A percentile compares a stretch with the other conserved stretches of the same genome.
Conservation (phyloP, 2,888 invertebrate species). For the Synanthedon myopaeformis region DNA sequence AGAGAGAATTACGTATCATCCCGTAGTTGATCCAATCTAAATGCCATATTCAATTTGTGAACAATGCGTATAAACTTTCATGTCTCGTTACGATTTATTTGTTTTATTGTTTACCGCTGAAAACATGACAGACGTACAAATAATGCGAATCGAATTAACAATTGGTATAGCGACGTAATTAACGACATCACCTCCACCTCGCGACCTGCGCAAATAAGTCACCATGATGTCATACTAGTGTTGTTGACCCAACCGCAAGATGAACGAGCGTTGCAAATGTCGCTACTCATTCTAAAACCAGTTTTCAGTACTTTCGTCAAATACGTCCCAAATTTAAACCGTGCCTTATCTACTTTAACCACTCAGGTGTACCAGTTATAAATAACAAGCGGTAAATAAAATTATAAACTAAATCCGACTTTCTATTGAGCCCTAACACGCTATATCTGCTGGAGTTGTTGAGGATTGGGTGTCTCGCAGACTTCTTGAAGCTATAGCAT, state of each 20-base stretch:
- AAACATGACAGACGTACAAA: neutral
- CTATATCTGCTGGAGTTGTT: too few relatives aligned
- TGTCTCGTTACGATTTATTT: too few relatives aligned
- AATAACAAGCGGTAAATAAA: too few relatives aligned
- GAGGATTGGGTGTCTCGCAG: too few relatives aligned
- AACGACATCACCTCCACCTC: constrained; percentile 44
- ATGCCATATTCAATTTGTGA: neutral
- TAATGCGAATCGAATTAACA: constrained; percentile 3
- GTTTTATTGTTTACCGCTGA: neutral
- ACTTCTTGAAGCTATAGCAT: too few relatives aligned
- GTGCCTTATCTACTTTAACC: too few relatives aligned
- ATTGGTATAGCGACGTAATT: constrained; percentile 34
- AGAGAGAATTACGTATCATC: too few relatives aligned
- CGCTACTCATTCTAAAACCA: neutral
- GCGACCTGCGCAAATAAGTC: constrained; percentile 49
- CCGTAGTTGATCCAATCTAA: neutral
- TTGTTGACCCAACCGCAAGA: constrained; percentile 50
- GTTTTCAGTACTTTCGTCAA: neutral
- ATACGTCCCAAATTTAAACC: too few relatives aligned
- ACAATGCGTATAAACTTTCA: neutral
- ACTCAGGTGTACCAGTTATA: too few relatives aligned
- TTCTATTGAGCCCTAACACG: too few relatives aligned
- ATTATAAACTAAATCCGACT: too few relatives aligned
- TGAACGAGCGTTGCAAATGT: constrained; percentile 3
- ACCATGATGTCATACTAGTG: constrained; percentile 55